Base-by-base conservation (phyloP, 2,113 vertebrate genomes). In the Pungitius pungitius region DNA sequence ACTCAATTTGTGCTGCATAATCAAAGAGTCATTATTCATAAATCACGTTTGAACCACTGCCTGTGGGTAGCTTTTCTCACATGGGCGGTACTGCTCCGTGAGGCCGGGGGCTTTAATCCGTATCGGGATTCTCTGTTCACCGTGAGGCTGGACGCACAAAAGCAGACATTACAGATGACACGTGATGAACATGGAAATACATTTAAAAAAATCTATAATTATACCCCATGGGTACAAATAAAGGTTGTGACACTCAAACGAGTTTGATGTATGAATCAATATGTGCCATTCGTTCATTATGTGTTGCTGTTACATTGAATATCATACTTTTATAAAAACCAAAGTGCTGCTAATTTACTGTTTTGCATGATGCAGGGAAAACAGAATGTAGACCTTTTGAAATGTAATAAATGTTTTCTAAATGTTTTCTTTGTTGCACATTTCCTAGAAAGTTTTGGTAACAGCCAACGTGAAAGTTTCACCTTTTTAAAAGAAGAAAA, bases 191-290 rank as follows among this genome's bases (percentile, higher is more conserved):
- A 52, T 66, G 81, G 81, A 45, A 83, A 76, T 69, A 4, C 43
- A 6, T 33, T 9, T 2, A 45, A 12, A 51, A 17, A 6, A 7
- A 35, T 35, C 4, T 52, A 67, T 47, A 55, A 69, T 59, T 42
- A 77, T 89, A 87, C 85, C 89, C 89, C 11, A 64, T 83, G 90
- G 91, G 89, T 91, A 88, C 70, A 82, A 82, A 73, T 61, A 68
- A 71, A 84, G 54, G 20, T 1, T 39, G 14, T 66, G 40, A 45
- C 11, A 62, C 37, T n/a, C 47, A 22, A 11, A 51, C 70, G 51
- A 68, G 63, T 69, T 63, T 58, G 30, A 78, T 72, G 42, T 57
- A 70, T 39, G 26, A 43, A 81, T 71, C 27, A 33, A 37, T 54
- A 55, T 68, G 72, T 70, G 33, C 14, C 10, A 37, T 75, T 75